Conservation (phyloP, 1,140 invertebrate genomes). For the Hycleus phaleratus region DNA sequence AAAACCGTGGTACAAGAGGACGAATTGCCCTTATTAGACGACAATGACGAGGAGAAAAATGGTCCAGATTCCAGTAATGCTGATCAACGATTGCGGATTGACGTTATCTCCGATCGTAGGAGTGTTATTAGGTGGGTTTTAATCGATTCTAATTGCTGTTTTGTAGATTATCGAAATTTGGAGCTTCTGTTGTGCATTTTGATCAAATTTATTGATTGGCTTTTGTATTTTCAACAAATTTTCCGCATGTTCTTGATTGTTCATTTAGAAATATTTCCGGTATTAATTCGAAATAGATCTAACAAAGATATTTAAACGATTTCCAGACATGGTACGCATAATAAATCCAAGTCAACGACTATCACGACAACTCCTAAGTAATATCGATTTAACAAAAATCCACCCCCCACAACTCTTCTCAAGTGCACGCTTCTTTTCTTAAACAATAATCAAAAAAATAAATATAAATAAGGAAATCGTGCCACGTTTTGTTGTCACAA, state of each 20-base stretch:
- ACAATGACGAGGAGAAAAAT: constrained; percentile 28
- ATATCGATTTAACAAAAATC: neutral
- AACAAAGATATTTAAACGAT: neutral
- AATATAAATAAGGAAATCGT: neutral
- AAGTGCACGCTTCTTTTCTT: neutral
- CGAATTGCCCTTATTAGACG: constrained; percentile 31
- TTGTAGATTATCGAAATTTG: neutral
- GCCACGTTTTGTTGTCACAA: neutral
- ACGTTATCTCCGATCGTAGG: constrained; percentile 23
- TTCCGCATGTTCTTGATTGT: neutral
- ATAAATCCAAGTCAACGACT: neutral
- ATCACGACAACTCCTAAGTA: neutral
- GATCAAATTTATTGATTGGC: neutral
- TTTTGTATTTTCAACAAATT: neutral
- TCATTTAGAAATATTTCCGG: neutral
- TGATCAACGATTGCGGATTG: constrained; percentile 8
- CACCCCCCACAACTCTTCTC: neutral
- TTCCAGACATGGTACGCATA: no score
- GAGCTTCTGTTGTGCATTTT: neutral
- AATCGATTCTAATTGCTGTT: neutral
- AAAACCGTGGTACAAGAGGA: constrained; percentile 28
- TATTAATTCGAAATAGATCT: neutral
- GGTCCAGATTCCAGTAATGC: neutral
- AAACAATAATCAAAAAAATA: neutral
- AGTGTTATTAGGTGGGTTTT: constrained; percentile 25